Base-by-base conservation (phyloP, 2,888 invertebrate species). In the Crossocerus cetratus region DNA sequence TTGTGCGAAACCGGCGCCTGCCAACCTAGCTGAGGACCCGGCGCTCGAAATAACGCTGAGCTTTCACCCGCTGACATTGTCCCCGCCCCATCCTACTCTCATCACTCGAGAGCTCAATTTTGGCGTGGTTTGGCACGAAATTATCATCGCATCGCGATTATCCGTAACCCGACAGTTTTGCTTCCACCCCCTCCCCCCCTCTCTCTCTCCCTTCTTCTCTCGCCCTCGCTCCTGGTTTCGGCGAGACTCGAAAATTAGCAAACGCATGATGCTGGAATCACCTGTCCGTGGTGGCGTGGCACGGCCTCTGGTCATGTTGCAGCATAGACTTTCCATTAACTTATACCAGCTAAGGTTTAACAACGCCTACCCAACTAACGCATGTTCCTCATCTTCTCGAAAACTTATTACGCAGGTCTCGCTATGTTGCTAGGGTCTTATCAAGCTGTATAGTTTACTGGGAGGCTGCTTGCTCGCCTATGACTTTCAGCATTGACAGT, bases 291-390 rank as follows among this genome's bases (percentile, higher is more conserved):
- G n/a, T n/a, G n/a, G n/a, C n/a, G n/a, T n/a, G n/a, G n/a, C n/a
- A n/a, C n/a, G 14, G 45, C 45, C 44, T 43, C 21, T 62, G 65
- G 59, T 16, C 60, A 22, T 4, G 57, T 53, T 11, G 45, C 14
- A n/a, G 5, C 45, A 16, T 53, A 53, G 68, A 62, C 65, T 72
- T 74, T 65, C 74, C 62, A 74, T 74, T 71, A 71, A 63, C 53
- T 65, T 60, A 32, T 64, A 63, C 67, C 61, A 58, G 62, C 58
- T 58, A 44, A 55, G 57, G 49, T 49, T 60, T 53, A 65, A 61
- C 64, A 53, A 21, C 23, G 53, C 45, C 58, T 42, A 55, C 11
- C 16, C 13, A 4, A 43, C 55, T 64, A 62, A 68, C 63, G 64
- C 63, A 63, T 53, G 59, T 57, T 21, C 56, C 57, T 56, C 49